These are phyloP conservation scores for Eurystomus glaucurus DNA, from an alignment of 2,797 vertebrate species.

Conservation along the genomic window DNA sequence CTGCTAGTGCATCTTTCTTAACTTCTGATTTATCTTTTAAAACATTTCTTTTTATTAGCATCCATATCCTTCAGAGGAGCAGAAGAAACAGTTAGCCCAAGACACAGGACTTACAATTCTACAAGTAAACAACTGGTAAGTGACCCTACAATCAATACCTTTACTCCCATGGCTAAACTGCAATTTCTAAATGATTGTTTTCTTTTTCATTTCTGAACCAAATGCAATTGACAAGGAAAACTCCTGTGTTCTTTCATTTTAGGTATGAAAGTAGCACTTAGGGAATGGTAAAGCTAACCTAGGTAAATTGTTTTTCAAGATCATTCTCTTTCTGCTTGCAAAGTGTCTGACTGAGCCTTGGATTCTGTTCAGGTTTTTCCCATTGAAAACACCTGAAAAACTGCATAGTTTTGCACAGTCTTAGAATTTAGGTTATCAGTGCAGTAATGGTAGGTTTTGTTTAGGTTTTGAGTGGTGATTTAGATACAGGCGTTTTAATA, in stretches of 20 bases:
- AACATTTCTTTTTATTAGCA: slow-evolving; percentile 90
- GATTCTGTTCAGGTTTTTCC: slow-evolving; percentile 62
- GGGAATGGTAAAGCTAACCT: slow-evolving; percentile 49
- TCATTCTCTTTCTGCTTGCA: slow-evolving; percentile 6
- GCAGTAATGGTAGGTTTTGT: slow-evolving; percentile 76
- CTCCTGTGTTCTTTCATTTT: slow-evolving; percentile 58
- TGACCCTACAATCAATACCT: slow-evolving; percentile 81
- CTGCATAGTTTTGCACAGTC: slow-evolving; percentile 48
- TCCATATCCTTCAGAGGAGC: slow-evolving; percentile 99
- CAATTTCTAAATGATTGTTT: slow-evolving; percentile 78
- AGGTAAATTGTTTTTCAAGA: slow-evolving; percentile 61
- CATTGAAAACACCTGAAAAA: slow-evolving; percentile 64
- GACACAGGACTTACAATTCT: slow-evolving; percentile 99
- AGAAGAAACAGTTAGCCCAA: slow-evolving; percentile 99
- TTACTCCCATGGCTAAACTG: slow-evolving; percentile 78
- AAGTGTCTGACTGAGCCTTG: slow-evolving; percentile 50
- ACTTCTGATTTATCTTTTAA: slow-evolving; percentile 85
- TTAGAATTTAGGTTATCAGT: slow-evolving; percentile 17
- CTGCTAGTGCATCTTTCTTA: slow-evolving; percentile 78
- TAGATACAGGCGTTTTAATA: slow-evolving; percentile 62
- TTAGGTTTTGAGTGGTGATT: slow-evolving; percentile 67
- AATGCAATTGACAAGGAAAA: slow-evolving; percentile 65
- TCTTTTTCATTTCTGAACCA: slow-evolving; percentile 73
- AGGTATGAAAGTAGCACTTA: slow-evolving; percentile 55
- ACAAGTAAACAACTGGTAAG: slow-evolving; percentile 99